These are phyloP conservation scores for Protobothrops mucrosquamatus DNA, from an alignment of 2,113 vertebrate species.

Conservation along the genomic window DNA sequence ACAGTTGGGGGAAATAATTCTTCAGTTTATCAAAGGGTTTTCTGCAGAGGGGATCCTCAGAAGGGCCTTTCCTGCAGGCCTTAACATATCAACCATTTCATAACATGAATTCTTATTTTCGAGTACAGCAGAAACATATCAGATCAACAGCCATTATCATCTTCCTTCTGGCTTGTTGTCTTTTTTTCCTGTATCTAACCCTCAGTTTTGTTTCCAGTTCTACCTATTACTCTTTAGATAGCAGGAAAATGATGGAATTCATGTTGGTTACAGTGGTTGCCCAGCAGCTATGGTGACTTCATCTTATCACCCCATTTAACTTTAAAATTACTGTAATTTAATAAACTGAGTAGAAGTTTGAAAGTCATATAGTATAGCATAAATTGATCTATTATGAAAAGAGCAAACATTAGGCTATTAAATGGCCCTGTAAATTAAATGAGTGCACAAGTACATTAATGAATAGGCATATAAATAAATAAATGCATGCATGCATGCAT, in stretches of 20 bases:
- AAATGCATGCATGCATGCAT: too few relatives aligned
- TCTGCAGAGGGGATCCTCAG: not conserved
- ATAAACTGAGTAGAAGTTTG: not conserved
- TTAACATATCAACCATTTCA: not conserved
- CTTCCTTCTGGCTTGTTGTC: not conserved
- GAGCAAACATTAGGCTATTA: not conserved
- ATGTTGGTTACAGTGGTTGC: conserved; percentile 22
- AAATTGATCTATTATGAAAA: not conserved
- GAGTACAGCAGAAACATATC: not conserved
- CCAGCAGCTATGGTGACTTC: conserved; percentile 8
- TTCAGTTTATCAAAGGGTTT: not conserved
- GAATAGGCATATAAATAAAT: too few relatives aligned
- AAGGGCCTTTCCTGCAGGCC: not conserved
- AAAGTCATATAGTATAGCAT: not conserved
- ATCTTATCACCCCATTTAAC: conserved; percentile 9
- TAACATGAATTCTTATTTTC: not conserved
- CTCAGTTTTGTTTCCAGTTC: not conserved
- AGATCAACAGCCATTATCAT: not conserved
- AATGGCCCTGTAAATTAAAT: not conserved
- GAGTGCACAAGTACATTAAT: too few relatives aligned
- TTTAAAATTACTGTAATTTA: conserved; percentile 9
- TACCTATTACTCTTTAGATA: conserved; percentile 1
- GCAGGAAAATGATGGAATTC: not conserved
- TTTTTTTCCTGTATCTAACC: not conserved
- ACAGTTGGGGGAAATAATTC: not conserved